These are phyloP conservation scores for Abscondita cerata DNA, from an alignment of 2,888 invertebrate genomes.

Conservation along the genomic window DNA sequence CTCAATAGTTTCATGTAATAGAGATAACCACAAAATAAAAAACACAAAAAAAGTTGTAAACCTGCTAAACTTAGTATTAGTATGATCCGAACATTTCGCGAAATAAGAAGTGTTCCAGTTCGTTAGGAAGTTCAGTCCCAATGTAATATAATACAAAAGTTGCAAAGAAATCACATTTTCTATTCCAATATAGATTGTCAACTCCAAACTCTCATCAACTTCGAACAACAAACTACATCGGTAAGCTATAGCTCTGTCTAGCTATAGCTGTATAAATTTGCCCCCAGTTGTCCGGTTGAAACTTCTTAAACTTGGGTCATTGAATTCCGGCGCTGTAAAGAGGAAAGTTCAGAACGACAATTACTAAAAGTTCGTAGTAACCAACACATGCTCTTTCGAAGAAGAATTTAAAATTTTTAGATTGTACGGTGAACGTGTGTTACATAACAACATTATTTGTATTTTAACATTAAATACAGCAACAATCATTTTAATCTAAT, in stretches of 20 bases:
- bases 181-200: conserved; percentile 29
- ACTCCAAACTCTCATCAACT: conserved; percentile 27
- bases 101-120: too few relatives aligned
- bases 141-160: neutral
- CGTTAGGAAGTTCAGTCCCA: neutral
- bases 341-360: conserved; percentile 44
- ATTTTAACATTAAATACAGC: neutral
- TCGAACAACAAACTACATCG: conserved; percentile 41
- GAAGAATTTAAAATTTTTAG: conserved; percentile 16
- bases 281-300: conserved; percentile 42
- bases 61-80: too few relatives aligned
- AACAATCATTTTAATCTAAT: neutral
- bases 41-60: too few relatives aligned
- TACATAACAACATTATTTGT: conserved; percentile 6
- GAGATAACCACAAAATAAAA: too few relatives aligned
- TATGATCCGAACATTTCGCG: too few relatives aligned
- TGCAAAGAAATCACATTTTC: conserved; percentile 20
- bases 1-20: too few relatives aligned
- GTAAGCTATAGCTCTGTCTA: conserved; percentile 35
- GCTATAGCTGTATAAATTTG: conserved; percentile 44
- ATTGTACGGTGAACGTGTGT: conserved; percentile 13
- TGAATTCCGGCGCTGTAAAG: conserved; percentile 46
- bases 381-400: conserved; percentile 26
- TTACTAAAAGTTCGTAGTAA: conserved; percentile 30
- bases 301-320: conserved; percentile 48